Percentiles rank a stretch among this genome's conserved stretches.
phyloP scores from a whole-genome alignment of 92 coral and sea anemone species.

The Paragorgia papillata region DNA sequence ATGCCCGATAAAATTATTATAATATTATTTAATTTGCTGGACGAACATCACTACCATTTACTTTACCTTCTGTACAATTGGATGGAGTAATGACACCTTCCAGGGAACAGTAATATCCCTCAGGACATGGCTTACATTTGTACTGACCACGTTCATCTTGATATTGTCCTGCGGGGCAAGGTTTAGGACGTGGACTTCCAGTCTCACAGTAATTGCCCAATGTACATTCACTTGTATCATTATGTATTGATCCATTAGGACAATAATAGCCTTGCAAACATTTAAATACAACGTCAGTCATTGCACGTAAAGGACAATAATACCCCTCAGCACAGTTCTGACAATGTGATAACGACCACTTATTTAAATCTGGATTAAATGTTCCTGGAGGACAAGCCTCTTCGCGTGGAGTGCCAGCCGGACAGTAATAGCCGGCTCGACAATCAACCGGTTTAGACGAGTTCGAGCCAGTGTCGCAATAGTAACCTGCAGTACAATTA shows the following conservation, averaged over 20 bases:
- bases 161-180: constrained; percentile 83
- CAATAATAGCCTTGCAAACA: constrained; percentile 99
- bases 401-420: constrained; percentile 78
- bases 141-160: constrained; percentile 87
- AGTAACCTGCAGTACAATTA: constrained; percentile 90
- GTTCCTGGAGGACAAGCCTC: constrained; percentile 90
- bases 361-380: constrained; percentile 76
- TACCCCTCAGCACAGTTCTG: constrained; percentile 89
- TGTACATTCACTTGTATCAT: constrained; percentile 83
- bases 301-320: constrained; percentile 84
- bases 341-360: constrained; percentile 71
- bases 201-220: constrained; percentile 82
- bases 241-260: constrained; percentile 83
- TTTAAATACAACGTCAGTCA: constrained; percentile 82
- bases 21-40: no score
- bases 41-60: no score
- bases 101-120: constrained; percentile 80
- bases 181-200: constrained; percentile 70
- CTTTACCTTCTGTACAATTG: constrained; percentile 79
- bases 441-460: constrained; percentile 74
- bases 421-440: constrained; percentile 88
- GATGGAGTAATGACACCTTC: constrained; percentile 83
- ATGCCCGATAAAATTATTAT: no score
- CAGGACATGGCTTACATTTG: constrained; percentile 71
- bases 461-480: constrained; percentile 74